Conservation (phyloP, 1,140 invertebrate genomes). For the Acromyrmex echinatior region DNA sequence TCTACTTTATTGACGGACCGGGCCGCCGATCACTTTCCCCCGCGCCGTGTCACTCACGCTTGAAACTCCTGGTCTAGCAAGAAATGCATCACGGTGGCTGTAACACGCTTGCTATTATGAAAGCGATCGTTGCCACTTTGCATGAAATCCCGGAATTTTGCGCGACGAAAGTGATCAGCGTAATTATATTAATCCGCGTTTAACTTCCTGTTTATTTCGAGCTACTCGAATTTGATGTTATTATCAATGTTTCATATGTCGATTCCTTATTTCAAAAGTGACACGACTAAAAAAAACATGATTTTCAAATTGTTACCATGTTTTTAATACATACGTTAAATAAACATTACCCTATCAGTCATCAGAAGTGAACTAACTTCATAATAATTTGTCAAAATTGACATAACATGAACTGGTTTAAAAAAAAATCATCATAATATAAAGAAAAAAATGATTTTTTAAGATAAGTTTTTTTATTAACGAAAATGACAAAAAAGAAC, state of each 20-base stretch:
- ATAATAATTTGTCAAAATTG: no score
- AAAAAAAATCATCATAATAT: no score
- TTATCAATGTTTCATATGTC: not conserved
- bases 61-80: constrained; percentile 41
- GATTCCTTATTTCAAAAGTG: no score
- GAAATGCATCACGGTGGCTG: constrained; percentile 53
- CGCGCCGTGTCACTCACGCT: constrained; percentile 24
- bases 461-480: no score
- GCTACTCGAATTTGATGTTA: not conserved
- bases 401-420: no score
- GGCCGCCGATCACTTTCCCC: constrained; percentile 42
- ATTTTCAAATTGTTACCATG: no score
- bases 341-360: no score
- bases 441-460: no score
- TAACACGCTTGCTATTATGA: constrained; percentile 50
- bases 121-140: constrained; percentile 41
- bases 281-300: no score
- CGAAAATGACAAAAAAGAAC: no score
- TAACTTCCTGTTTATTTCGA: constrained; percentile 44
- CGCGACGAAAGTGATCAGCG: constrained; percentile 23
- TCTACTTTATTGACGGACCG: constrained; percentile 52
- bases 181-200: constrained; percentile 8
- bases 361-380: no score
- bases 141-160: constrained; percentile 36
- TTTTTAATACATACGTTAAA: no score